Evolutionary conservation across 1,140 invertebrate genomes (phyloP).

Genomic region (Lithobius niger): DNA sequence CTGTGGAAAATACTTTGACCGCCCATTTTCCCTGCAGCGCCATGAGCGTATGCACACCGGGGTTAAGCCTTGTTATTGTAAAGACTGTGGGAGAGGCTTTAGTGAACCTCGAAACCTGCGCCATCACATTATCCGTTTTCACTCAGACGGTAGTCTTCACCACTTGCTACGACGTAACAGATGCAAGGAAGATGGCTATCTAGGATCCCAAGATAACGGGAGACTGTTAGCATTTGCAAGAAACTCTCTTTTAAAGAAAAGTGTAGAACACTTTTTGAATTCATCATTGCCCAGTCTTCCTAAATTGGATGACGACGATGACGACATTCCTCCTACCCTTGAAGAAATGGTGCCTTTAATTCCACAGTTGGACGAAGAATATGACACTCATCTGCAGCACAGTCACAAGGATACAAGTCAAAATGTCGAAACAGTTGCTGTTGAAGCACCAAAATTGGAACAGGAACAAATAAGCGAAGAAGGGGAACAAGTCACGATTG

Average conservation of each 20-base stretch:
- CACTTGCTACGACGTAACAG: conserved; percentile 24
- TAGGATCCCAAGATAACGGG: conserved; percentile 17
- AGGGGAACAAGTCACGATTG: conserved; percentile 25
- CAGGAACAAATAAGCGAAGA: conserved; percentile 16
- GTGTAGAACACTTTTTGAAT: not conserved
- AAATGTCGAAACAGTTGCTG: no score
- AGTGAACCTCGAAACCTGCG: conserved; percentile 34
- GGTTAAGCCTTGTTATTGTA: conserved; percentile 33
- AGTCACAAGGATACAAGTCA: not conserved
- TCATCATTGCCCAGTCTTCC: no score
- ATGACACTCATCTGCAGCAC: no score
- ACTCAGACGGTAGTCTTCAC: conserved; percentile 28
- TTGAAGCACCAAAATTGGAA: not conserved
- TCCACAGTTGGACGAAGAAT: not conserved
- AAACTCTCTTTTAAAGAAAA: conserved; percentile 2
- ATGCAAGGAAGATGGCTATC: conserved; percentile 12
- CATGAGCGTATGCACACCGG: conserved; percentile 33
- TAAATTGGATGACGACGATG: not conserved
- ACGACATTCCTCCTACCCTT: conserved; percentile 3
- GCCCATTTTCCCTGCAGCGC: conserved; percentile 35
- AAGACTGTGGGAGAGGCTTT: conserved; percentile 37
- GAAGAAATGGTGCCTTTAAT: conserved; percentile 7
- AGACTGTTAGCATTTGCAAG: not conserved
- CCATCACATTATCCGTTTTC: conserved; percentile 34
- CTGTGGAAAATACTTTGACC: conserved; percentile 41